Evolutionary conservation across 2,888 invertebrate species (phyloP), one percentile per base, ranked within the genome.

Genomic region (Amorpha juglandis): DNA sequence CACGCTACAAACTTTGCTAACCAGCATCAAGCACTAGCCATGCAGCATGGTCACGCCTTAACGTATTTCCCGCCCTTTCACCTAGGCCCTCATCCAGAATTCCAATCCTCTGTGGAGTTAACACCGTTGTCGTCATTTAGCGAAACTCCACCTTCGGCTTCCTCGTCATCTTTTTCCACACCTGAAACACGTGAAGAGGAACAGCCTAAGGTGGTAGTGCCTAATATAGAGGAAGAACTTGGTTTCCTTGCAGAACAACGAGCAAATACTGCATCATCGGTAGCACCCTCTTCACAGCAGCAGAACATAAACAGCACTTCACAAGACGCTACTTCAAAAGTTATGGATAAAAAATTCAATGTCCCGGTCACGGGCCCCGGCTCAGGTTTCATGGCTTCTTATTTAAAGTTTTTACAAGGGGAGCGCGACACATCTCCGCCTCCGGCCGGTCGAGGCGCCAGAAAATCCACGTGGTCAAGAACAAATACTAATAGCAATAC

Each of bases 201-300:
- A 80, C 95, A 96, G 89, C 96, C 96, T 75, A 97, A 97, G 94
- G 97, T 97, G 79, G 96, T 97, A 80, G 97, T 97, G 82, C 97
- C 97, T 78, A 97, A 97, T 92, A 97, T 97, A 87, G 97, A 97
- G 90, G 97, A 97, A 92, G 97, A 97, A 92, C 94, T 97, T 82
- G 96, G 96, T 88, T 97, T 97, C 91, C 94, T 97, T 87, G 95
- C 95, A 79, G 95, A 95, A 92, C 94, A 89, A 90, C 93, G 88
- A 87, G 90, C 86, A 84, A 92, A 86, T 88, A 90, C 87, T 84
- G 89, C 90, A 79, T 91, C 93, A 75, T 83, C 89, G 89, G 92
- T 91, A 90, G 92, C 90, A 90, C 90, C 91, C 86, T 81, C 94
- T 87, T 90, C 93, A 80, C 91, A 89, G 87, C 90, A 90, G 88